Conservation (phyloP, 92 coral and sea anemone genomes). For the Epizoanthus stellaris region DNA sequence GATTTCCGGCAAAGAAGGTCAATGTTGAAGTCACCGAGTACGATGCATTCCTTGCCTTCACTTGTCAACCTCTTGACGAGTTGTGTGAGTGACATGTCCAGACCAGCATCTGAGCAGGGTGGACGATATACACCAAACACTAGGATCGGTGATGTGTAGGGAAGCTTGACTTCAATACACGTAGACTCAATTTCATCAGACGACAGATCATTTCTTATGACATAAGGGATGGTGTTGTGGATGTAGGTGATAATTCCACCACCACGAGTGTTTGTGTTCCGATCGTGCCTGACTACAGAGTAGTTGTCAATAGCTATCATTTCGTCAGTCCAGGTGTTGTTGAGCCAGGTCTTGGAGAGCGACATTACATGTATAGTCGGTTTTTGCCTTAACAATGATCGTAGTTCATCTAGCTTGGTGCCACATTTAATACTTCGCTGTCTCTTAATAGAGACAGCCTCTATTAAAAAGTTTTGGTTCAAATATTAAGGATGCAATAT, state of each 20-base stretch:
- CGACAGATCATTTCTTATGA: conserved; percentile 4
- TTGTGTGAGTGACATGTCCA: no score
- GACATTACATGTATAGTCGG: conserved; percentile 35
- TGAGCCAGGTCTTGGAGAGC: conserved; percentile 34
- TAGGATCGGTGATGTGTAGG: conserved; percentile 30
- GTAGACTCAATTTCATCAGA: conserved; percentile 27
- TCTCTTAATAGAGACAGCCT: no score
- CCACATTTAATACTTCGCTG: conserved; percentile 52
- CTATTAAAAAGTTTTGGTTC: no score
- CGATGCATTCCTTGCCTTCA: no score
- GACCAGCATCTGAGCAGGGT: no score
- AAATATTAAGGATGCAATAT: no score
- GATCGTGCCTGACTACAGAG: conserved; percentile 34
- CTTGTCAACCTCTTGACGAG: no score
- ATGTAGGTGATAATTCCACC: conserved; percentile 43
- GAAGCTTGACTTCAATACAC: conserved; percentile 38
- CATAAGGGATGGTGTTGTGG: conserved; percentile 40
- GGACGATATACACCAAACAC: no score
- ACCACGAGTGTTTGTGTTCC: conserved; percentile 19
- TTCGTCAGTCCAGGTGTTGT: conserved; percentile 29
- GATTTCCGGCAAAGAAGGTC: no score
- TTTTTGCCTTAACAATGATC: conserved; percentile 9
- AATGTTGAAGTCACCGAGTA: no score
- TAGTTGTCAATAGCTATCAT: conserved; percentile 46
- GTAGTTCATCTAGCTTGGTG: conserved; percentile 45